phyloP scores from a whole-genome alignment of 2,113 vertebrate genomes.

The Petromus typicus region DNA sequence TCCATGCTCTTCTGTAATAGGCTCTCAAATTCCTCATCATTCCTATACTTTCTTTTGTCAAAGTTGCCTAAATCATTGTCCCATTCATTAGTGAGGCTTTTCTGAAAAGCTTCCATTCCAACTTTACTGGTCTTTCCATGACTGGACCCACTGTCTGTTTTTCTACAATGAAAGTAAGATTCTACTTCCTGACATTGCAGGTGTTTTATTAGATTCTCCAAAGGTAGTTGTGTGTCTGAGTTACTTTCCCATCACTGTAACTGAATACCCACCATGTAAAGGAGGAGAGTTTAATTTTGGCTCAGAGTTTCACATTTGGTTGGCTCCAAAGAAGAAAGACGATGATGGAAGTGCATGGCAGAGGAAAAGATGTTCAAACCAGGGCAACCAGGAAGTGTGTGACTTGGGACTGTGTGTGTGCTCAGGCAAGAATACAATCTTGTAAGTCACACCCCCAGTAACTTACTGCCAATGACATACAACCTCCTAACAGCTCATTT shows the following conservation, averaged over 20 bases:
- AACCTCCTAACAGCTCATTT: neutral
- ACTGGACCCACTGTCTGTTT: neutral
- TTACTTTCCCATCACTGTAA: neutral
- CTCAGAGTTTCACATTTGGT: neutral
- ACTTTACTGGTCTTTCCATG: neutral
- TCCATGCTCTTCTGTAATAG: neutral
- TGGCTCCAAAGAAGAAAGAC: neutral
- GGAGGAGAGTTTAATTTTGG: neutral
- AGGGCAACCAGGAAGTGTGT: neutral
- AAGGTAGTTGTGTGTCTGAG: neutral
- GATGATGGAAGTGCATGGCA: neutral
- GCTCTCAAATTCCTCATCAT: neutral
- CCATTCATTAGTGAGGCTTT: neutral
- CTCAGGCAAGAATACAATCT: neutral
- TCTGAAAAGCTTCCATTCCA: neutral
- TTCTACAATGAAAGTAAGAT: neutral
- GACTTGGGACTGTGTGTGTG: too few species aligned
- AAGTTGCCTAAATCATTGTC: neutral
- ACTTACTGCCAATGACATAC: neutral
- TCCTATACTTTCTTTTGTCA: neutral
- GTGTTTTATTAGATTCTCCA: neutral
- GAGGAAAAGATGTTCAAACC: neutral
- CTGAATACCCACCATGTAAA: neutral
- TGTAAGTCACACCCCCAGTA: neutral
- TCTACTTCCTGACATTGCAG: neutral